These are phyloP conservation scores for Lordiphosa fenestrarum DNA, from an alignment of 2,888 invertebrate species.

Conservation along the genomic window DNA sequence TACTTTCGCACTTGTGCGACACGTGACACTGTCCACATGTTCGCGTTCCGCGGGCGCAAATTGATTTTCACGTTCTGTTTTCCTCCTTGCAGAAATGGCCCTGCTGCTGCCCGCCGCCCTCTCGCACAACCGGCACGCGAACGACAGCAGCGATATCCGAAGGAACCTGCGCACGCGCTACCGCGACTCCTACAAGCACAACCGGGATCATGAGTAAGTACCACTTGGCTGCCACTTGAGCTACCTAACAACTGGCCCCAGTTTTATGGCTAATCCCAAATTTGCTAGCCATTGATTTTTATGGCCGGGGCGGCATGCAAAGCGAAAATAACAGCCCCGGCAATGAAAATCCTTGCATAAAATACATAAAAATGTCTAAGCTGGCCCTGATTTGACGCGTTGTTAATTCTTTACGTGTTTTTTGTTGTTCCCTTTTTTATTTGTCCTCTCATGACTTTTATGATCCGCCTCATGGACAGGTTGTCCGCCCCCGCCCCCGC, in stretches of 20 bases:
- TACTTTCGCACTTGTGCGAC: conserved; percentile 18
- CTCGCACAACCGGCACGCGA: conserved; percentile 88
- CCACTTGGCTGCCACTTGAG: not conserved
- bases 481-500: conserved; percentile 4
- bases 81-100: conserved; percentile 86
- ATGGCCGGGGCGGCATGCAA: conserved; percentile 59
- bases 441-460: conserved; percentile 25
- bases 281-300: conserved; percentile 62
- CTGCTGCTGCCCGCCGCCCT: conserved; percentile 90
- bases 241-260: not conserved
- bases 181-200: conserved; percentile 85
- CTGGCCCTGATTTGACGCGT: conserved; percentile 64
- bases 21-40: conserved; percentile 37
- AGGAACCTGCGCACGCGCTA: conserved; percentile 89
- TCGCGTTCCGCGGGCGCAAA: conserved; percentile 30
- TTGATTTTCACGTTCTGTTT: conserved; percentile 33
- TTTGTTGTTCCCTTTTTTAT: conserved; percentile 15
- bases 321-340: conserved; percentile 38
- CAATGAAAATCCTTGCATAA: conserved; percentile 68
- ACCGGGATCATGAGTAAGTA: conserved; percentile 80
- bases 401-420: conserved; percentile 55
- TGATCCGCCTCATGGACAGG: conserved; percentile 32
- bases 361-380: conserved; percentile 61
- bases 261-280: conserved; percentile 64
- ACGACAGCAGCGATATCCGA: conserved; percentile 90